phyloP scores from a whole-genome alignment of 2,888 invertebrate species.

The Tenthredo amoena region DNA sequence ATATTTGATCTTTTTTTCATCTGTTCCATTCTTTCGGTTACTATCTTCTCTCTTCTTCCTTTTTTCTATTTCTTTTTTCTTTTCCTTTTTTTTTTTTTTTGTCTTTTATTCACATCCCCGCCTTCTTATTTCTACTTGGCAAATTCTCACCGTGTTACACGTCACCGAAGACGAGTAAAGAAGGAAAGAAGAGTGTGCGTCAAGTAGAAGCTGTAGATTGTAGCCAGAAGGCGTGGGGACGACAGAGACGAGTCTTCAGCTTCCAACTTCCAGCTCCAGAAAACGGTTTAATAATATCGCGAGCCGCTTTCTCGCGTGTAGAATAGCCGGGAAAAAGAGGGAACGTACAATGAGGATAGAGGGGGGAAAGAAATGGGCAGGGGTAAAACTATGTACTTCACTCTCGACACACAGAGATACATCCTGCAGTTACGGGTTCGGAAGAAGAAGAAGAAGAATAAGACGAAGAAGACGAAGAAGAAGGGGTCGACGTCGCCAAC shows the following conservation, averaged over 20 bases:
- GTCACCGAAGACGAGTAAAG: slow-evolving; percentile 19
- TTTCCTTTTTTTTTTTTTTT: neutral
- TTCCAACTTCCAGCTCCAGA: neutral
- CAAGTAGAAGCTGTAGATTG: neutral
- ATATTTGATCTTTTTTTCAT: slow-evolving; percentile 26
- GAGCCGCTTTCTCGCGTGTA: neutral
- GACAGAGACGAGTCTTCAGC: neutral
- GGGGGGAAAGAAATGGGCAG: neutral
- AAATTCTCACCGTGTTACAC: slow-evolving; percentile 45
- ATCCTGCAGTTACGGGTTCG: neutral
- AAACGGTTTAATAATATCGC: slow-evolving; percentile 50
- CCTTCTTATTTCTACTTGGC: slow-evolving; percentile 37
- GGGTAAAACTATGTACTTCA: neutral
- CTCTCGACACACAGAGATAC: slow-evolving; percentile 33
- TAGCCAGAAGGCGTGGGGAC: neutral
- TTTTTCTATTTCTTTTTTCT: neutral
- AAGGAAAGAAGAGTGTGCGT: slow-evolving; percentile 23
- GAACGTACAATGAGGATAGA: neutral
- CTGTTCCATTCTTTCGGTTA: neutral
- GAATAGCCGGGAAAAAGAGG: neutral
- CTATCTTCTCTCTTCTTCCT: neutral
- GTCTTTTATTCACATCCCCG: neutral
- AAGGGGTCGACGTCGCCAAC: slow-evolving; percentile 41
- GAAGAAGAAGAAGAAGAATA: slow-evolving; percentile 36
- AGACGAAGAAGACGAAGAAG: slow-evolving; percentile 49